Conservation (phyloP, 1,140 invertebrate genomes). For the Orius insidiosus region DNA sequence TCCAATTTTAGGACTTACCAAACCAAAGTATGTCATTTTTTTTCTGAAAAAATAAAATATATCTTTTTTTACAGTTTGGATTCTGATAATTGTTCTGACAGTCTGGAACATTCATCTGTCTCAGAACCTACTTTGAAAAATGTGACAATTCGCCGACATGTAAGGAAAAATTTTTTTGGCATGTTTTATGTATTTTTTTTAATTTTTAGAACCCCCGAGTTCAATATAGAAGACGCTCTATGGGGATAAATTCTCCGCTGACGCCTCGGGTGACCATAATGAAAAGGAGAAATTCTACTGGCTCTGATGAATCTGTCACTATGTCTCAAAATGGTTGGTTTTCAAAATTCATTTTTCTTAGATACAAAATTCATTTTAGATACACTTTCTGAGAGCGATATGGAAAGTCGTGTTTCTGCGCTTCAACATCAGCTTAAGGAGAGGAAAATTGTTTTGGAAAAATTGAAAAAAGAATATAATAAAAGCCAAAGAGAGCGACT, state of each 20-base stretch:
- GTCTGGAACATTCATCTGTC: constrained; percentile 9
- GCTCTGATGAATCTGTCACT: constrained; percentile 35
- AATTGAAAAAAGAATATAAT: constrained; percentile 30
- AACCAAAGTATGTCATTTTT: neutral
- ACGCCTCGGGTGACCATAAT: constrained; percentile 20
- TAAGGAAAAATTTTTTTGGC: neutral
- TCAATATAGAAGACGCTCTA: neutral
- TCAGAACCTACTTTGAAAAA: constrained; percentile 2
- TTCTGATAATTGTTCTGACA: constrained; percentile 8
- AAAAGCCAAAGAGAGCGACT: constrained; percentile 29
- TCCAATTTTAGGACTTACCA: neutral
- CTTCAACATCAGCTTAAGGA: constrained; percentile 31
- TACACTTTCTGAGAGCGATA: constrained; percentile 35
- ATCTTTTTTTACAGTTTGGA: neutral
- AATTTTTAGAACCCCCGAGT: neutral
- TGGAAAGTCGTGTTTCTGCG: constrained; percentile 31
- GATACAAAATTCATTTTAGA: constrained; percentile 23
- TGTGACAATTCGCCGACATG: too few species aligned
- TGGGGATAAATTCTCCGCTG: constrained; percentile 20
- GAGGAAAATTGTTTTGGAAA: constrained; percentile 31
- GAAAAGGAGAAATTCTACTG: constrained; percentile 29
- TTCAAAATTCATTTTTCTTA: neutral
- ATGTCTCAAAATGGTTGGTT: constrained; percentile 27
- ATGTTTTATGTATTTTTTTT: neutral
- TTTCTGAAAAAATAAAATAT: neutral